Conservation (phyloP, 2,888 invertebrate species). For the Agonopterix alstromeriana region DNA sequence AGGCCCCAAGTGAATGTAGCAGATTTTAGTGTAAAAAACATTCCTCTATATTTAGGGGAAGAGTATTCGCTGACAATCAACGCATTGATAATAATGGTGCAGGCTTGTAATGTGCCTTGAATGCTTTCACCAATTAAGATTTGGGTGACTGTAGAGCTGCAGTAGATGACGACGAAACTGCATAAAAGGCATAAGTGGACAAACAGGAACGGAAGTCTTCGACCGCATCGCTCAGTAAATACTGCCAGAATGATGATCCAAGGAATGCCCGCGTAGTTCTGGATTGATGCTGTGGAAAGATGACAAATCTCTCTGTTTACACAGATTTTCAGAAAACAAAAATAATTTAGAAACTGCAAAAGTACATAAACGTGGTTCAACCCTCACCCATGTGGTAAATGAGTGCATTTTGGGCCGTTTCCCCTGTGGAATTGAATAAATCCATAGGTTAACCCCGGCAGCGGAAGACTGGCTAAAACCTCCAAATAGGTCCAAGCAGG, state of each 20-base stretch:
- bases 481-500: too few relatives aligned
- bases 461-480: too few relatives aligned
- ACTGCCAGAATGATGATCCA: slow-evolving; percentile 14
- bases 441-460: too few relatives aligned
- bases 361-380: too few relatives aligned
- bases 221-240: slow-evolving; percentile 11
- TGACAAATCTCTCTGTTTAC: too few relatives aligned
- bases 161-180: slow-evolving; percentile 13
- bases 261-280: slow-evolving; percentile 7
- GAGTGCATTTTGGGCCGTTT: too few relatives aligned
- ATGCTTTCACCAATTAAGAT: slow-evolving; percentile 15
- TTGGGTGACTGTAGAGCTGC: slow-evolving; percentile 9
- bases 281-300: too few relatives aligned
- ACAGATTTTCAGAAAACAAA: too few relatives aligned
- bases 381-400: too few relatives aligned
- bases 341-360: too few relatives aligned
- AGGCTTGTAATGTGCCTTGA: slow-evolving; percentile 5
- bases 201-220: slow-evolving; percentile 12
- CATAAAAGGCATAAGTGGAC: slow-evolving; percentile 1
- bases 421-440: too few relatives aligned
- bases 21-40: slow-evolving; percentile 13
- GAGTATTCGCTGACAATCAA: slow-evolving; percentile 11
- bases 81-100: too few relatives aligned
- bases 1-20: slow-evolving; percentile 15
- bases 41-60: slow-evolving; percentile 17